Conservation (phyloP, 2,888 invertebrate genomes). For the Pheosia tremula region DNA sequence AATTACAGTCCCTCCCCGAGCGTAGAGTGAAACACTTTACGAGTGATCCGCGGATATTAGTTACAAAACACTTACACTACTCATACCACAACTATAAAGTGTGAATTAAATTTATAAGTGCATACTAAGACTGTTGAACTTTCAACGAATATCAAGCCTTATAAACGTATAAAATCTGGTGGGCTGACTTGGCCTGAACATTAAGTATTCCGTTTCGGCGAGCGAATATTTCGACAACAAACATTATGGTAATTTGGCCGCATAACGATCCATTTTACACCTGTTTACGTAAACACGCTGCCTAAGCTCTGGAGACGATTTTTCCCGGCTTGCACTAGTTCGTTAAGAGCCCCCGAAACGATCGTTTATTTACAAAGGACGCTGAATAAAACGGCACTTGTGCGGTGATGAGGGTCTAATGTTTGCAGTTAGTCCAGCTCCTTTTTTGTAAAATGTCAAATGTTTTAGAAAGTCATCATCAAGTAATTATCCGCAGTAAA, state of each 20-base stretch:
- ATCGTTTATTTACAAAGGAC: conserved; percentile 42
- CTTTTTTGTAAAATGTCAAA: conserved; percentile 37
- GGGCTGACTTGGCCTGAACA: conserved; percentile 64
- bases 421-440: conserved; percentile 35
- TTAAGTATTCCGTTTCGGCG: conserved; percentile 74
- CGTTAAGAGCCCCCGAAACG: conserved; percentile 39
- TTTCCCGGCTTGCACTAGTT: conserved; percentile 52
- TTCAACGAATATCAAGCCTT: conserved; percentile 65
- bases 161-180: conserved; percentile 68
- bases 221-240: conserved; percentile 80
- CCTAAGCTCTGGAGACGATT: conserved; percentile 68
- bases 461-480: conserved; percentile 39
- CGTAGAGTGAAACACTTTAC: conserved; percentile 31
- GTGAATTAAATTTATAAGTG: conserved; percentile 65
- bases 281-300: conserved; percentile 78
- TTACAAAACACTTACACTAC: conserved; percentile 36
- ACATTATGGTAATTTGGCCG: conserved; percentile 79
- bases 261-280: conserved; percentile 79
- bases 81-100: conserved; percentile 48
- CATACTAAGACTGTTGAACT: conserved; percentile 67
- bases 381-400: conserved; percentile 35
- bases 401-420: conserved; percentile 43
- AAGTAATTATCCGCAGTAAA: conserved; percentile 34
- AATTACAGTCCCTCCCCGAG: conserved; percentile 23
- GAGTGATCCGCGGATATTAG: conserved; percentile 36